A percentile compares a stretch with the other conserved stretches of the same genome.
These are phyloP conservation scores for Nyctibius bracteatus DNA, from an alignment of 2,113 vertebrate species.

Conservation along the genomic window DNA sequence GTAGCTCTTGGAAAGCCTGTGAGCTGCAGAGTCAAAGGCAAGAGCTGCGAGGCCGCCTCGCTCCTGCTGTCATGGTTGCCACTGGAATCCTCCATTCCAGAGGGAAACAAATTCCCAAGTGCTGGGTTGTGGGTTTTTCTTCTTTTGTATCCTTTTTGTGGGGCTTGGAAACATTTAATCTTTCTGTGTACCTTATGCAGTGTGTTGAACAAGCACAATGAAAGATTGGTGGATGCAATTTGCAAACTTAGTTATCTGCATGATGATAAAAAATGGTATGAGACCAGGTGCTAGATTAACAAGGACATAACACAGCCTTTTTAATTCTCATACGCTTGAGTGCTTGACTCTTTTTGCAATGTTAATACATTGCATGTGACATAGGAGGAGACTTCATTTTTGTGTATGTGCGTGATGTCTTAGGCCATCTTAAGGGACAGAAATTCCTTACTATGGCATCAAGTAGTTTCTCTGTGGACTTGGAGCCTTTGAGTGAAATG, in stretches of 20 bases:
- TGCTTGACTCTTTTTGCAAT: background rate
- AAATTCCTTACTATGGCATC: background rate
- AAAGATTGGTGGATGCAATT: background rate
- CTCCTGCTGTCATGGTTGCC: background rate
- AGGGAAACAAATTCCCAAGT: background rate
- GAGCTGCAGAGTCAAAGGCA: background rate
- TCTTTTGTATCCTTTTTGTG: background rate
- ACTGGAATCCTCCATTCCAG: background rate
- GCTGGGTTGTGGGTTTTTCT: background rate
- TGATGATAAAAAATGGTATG: background rate
- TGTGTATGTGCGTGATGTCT: background rate
- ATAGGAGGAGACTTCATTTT: background rate
- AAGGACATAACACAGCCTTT: background rate
- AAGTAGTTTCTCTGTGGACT: background rate
- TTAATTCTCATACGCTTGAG: background rate
- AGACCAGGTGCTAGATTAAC: background rate
- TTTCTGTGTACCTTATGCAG: background rate
- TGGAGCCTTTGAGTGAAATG: background rate
- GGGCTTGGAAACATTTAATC: background rate
- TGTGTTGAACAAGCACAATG: background rate
- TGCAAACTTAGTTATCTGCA: background rate
- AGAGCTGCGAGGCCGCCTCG: accelerated
- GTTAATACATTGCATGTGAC: accelerated
- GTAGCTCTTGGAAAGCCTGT: background rate
- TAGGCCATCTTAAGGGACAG: background rate